Base-by-base conservation (phyloP, 2,797 vertebrate species). In the Spondyliosoma cantharus region DNA sequence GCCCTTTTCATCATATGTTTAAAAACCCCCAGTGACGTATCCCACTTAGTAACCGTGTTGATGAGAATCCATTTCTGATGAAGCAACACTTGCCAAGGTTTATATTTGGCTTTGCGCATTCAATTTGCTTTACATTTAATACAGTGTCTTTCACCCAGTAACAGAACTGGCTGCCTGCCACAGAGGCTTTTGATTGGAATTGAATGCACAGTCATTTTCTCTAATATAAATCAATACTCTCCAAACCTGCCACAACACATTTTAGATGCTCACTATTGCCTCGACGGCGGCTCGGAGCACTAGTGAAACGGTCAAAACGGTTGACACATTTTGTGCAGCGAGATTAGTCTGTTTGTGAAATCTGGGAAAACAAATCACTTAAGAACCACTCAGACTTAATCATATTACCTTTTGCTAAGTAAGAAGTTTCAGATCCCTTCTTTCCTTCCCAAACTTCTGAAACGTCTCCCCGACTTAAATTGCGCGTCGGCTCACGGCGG, bases 151-250 rank as follows among this genome's bases (percentile, higher is more conserved):
- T 91, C 89, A 86, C 90, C 87, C 90, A 63, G 90, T 89, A 90
- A 87, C 90, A 90, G 87, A 87, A 59, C 93, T 93, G 94, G 93
- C 93, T 22, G 81, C 8, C 88, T 83, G 93, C 93, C 93, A 93
- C 80, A 1, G 84, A 91, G 88, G 87, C 92, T 93, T 94, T 92
- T 93, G 92, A 94, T 94, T 93, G 92, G 92, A 93, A 93, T 93
- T 92, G 92, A 92, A 92, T 92, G 90, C 83, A 87, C 88, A 90
- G 90, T 90, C 92, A 91, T 93, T 94, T 93, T 87, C 89, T 89
- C 87, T 89, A 84, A 93, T 92, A 92, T 91, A 91, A 93, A 94
- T 94, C 93, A 92, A 94, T 94, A 95, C 85, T 85, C 90, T 78
- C 83, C 86, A 91, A 86, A 91, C 83, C 89, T 89, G 89, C 90